These are phyloP conservation scores for Teleogryllus occipitalis DNA, from an alignment of 1,140 invertebrate genomes.

Conservation along the genomic window DNA sequence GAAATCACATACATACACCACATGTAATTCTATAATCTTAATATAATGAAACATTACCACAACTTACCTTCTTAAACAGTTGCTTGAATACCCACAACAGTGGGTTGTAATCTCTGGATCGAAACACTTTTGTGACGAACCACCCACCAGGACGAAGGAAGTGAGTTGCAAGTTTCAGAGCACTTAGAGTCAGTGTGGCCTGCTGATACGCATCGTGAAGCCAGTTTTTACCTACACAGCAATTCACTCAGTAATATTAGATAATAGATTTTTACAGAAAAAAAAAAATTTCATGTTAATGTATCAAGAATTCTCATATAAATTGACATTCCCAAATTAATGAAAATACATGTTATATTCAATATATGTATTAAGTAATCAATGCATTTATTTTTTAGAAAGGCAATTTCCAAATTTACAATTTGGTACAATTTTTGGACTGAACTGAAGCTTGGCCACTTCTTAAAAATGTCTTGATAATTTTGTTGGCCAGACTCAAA, in stretches of 20 bases:
- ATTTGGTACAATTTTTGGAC: too few relatives aligned
- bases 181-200: constrained; percentile 77
- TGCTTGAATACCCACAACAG: constrained; percentile 94
- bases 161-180: constrained; percentile 86
- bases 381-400: too few relatives aligned
- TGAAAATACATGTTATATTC: neutral
- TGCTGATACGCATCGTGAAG: constrained; percentile 95
- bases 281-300: too few relatives aligned
- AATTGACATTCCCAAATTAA: neutral
- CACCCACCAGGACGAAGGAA: constrained; percentile 90
- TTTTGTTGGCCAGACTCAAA: too few relatives aligned
- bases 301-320: neutral
- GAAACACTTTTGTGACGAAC: constrained; percentile 98
- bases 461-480: too few relatives aligned
- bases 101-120: constrained; percentile 95
- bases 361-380: too few relatives aligned
- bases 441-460: too few relatives aligned
- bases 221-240: constrained; percentile 67
- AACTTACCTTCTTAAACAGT: constrained; percentile 72
- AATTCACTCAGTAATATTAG: constrained; percentile 11
- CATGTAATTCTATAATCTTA: too few relatives aligned
- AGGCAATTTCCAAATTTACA: too few relatives aligned
- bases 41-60: too few relatives aligned
- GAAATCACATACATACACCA: too few relatives aligned
- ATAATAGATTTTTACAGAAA: too few relatives aligned